Percentiles rank a stretch among this genome's conserved stretches.
phyloP scores from a whole-genome alignment of 2,113 vertebrate species.

The Orycteropus afer region DNA sequence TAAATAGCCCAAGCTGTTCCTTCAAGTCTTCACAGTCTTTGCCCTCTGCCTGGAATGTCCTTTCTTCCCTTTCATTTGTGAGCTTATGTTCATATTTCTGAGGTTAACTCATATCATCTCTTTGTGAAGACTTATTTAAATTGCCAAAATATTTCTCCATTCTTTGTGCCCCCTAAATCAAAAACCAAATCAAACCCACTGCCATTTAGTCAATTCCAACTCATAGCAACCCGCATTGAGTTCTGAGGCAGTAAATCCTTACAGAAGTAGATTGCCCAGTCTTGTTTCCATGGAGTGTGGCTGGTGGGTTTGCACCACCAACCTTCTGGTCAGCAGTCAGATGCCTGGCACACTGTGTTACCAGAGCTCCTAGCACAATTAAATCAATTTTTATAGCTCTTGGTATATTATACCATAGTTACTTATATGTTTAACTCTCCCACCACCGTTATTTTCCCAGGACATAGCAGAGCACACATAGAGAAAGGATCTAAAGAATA shows the following conservation, averaged over 20 bases:
- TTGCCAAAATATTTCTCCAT: conserved; percentile 10
- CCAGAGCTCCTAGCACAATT: background rate
- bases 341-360: too few species aligned
- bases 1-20: background rate
- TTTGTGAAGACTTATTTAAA: conserved; percentile 2
- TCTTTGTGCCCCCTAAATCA: background rate
- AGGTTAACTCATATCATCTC: background rate
- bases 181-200: too few species aligned
- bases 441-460: background rate
- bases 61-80: conserved; percentile 14
- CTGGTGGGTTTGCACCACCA: too few species aligned
- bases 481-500: background rate
- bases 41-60: too few species aligned
- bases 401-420: background rate
- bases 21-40: background rate
- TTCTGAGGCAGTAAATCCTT: too few species aligned
- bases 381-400: conserved; percentile 1
- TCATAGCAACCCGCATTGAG: too few species aligned
- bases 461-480: background rate
- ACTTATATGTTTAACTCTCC: background rate
- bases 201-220: too few species aligned
- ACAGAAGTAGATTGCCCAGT: too few species aligned
- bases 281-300: too few species aligned
- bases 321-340: too few species aligned
- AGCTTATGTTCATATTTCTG: conserved; percentile 31